Evolutionary conservation across 2,113 vertebrate genomes (phyloP).

Genomic region (Nycticebus coucang): DNA sequence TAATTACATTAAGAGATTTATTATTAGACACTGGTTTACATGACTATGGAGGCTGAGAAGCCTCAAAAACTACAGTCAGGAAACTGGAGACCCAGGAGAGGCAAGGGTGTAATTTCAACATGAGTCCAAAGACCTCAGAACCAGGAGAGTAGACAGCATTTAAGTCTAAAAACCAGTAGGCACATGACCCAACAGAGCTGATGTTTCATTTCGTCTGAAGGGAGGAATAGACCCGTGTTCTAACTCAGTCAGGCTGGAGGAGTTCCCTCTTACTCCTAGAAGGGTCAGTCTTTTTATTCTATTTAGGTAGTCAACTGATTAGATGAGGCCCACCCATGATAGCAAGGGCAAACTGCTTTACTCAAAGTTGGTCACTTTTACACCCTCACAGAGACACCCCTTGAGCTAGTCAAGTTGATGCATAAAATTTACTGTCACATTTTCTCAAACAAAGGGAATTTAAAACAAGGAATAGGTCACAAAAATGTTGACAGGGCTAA

Average conservation of each 20-base stretch:
- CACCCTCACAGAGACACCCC: neutral
- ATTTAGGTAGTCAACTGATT: neutral
- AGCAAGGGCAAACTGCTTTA: neutral
- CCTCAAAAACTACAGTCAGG: neutral
- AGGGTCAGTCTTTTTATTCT: neutral
- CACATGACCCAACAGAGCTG: neutral
- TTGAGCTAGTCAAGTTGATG: neutral
- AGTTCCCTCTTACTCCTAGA: neutral
- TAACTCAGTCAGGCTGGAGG: neutral
- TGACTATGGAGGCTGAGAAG: neutral
- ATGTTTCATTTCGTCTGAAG: neutral
- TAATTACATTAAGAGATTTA: neutral
- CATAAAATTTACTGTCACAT: neutral
- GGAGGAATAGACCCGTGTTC: neutral
- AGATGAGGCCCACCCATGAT: neutral
- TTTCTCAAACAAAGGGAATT: neutral
- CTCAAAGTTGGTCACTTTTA: neutral
- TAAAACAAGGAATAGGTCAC: neutral
- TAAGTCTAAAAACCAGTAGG: neutral
- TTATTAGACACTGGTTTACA: neutral
- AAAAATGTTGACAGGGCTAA: neutral
- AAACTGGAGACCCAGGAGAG: neutral
- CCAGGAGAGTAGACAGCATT: neutral
- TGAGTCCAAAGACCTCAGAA: neutral
- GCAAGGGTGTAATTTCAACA: neutral